Base-by-base conservation (phyloP, 2,113 vertebrate genomes). In the Buteo buteo region DNA sequence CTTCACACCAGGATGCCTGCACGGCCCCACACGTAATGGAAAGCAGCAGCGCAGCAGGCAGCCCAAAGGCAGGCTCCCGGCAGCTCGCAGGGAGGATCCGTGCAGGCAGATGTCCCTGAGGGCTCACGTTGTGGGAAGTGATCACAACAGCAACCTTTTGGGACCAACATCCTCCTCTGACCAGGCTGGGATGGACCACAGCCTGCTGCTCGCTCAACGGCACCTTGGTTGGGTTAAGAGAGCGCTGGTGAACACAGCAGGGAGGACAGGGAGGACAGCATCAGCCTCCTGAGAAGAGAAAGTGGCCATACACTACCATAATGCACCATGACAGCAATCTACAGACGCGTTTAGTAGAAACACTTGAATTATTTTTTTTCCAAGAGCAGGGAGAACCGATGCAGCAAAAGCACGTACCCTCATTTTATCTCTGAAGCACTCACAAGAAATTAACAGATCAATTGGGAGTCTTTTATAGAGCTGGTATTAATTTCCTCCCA, bases 391-490 rank as follows among this genome's bases (percentile, higher is more conserved):
- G 47, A 91, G 73, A 87, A 87, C 11, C 0, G 5, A 42, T 7
- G 44, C 58, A 50, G 72, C 88, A 45, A 50, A 70, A 57, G 86
- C 88, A 59, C 12, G 1, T 57, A 61, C 49, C 82, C 78, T 94
- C 81, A 11, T 47, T 94, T 96, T 61, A 91, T 72, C 93, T 87
- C 36, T 0, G 4, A 76, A 93, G 91, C 96, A 96, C 97, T 97
- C 94, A 89, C 62, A 74, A 94, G 97, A 89, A 93, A 96, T 97
- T 97, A 97, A 95, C 77, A 94, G 96, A 97, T 97, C 97, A 96
- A 93, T 79, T 96, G 93, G 86, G 94, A 97, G 94, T 93, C 91
- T 91, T 95, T 96, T 91, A 93, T 25, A 66, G 89, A 94, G 83
- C 84, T 71, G 69, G 90, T 94, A 93, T 97, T 95, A 95, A 97